These are phyloP conservation scores for Chionoecetes opilio DNA, from an alignment of 1,140 invertebrate species.

Conservation along the genomic window DNA sequence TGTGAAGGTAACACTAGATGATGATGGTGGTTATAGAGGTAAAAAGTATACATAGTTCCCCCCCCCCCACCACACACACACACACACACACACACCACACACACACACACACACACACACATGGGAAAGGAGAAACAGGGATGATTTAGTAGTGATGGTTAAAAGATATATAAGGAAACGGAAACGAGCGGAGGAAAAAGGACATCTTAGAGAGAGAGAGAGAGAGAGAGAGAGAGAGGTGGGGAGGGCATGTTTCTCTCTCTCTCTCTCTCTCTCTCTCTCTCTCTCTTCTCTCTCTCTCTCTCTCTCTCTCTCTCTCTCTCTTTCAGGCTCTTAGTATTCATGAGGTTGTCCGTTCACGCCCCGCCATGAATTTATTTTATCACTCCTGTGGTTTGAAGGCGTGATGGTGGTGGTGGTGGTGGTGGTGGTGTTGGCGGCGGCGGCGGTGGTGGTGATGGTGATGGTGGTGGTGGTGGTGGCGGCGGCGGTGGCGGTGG, in stretches of 20 bases:
- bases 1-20: background rate
- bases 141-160: no score
- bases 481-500: background rate
- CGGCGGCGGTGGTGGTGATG: background rate
- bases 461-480: background rate
- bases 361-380: background rate
- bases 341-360: background rate
- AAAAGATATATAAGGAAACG: no score
- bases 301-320: conserved; percentile 25
- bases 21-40: background rate
- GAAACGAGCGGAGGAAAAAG: no score
- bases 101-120: no score
- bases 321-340: background rate
- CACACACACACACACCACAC: no score
- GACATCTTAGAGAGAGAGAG: no score
- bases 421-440: background rate
- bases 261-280: conserved; percentile 22
- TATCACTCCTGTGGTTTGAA: background rate
- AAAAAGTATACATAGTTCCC: no score
- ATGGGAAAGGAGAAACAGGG: no score
- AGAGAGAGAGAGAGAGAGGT: no score
- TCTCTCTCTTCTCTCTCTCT: conserved; percentile 28
- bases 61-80: no score
- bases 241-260: background rate
- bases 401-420: background rate